Evolutionary conservation across 2,888 invertebrate genomes (phyloP), one percentile per base, ranked within the genome.

Genomic region (Brachynemurus nebulosus): DNA sequence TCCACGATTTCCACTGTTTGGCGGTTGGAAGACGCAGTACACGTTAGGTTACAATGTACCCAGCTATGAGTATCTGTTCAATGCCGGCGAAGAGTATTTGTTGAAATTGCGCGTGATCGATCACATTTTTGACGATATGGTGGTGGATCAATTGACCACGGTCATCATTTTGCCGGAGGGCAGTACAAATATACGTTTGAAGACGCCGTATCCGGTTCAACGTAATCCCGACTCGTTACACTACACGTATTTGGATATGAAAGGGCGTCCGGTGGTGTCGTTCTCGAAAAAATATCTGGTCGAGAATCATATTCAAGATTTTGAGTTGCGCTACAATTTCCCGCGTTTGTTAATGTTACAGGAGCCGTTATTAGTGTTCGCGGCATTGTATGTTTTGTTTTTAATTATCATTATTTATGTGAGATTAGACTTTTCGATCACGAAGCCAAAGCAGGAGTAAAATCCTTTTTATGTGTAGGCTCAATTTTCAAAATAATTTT

Each of bases 1-100:
- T 40, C 98, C 97, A 1, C 73, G 98, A 55, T 98, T 96, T 64
- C 98, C 98, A 3, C 70, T 98, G 4, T 98, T 97, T 64, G 98
- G 98, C 44, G 98, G 98, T 11, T 99, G 98, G 98, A 90, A 88
- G 63, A 96, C 95, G 7, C 89, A 91, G 54, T 99, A 99, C 65
- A 85, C 84, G 34, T 71, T 98, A 38, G 98, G 98, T 44, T 95
- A 96, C 69, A 96, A 93, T 68, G 85, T 98, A 0, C 97, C 98
- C 3, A 91, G 93, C 53, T 93, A 93, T 60, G 95, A 96, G 60
- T 96, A 96, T 65, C 70, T 98, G 20, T 95, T 76, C 62, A 82
- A 83, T 53, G 72, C 75, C 48, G 84, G 83, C 48, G 77, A 78
- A 59, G 74, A 84, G 20, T 95, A 84, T 63, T 72, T 85, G 34